These are phyloP conservation scores for Ophiothrix spiculata DNA, from an alignment of 35 echinoderm and acorn worm genomes.

Conservation along the genomic window DNA sequence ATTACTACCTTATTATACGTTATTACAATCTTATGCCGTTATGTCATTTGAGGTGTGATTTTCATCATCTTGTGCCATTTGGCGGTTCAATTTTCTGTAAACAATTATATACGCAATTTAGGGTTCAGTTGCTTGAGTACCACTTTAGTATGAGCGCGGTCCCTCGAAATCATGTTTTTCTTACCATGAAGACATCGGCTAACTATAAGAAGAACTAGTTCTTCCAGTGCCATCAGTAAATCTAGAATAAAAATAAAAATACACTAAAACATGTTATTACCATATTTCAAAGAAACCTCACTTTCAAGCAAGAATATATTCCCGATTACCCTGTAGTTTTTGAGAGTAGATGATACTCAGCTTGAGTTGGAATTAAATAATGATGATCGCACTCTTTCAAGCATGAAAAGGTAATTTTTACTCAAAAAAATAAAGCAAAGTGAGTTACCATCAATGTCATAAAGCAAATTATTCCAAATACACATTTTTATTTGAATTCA, in stretches of 20 bases:
- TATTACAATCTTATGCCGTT: neutral
- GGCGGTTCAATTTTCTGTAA: neutral
- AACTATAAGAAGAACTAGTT: conserved; percentile 53
- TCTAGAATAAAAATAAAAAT: conserved; percentile 21
- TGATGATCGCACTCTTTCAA: neutral
- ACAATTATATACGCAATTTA: neutral
- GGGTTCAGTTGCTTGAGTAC: too few relatives aligned
- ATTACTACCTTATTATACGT: neutral
- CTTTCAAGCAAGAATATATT: too few relatives aligned
- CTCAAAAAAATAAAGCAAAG: too few relatives aligned
- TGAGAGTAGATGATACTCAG: neutral
- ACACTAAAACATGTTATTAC: neutral
- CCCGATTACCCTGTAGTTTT: too few relatives aligned
- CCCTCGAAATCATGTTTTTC: too few relatives aligned
- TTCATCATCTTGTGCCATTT: neutral
- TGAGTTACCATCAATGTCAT: too few relatives aligned
- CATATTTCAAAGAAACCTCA: neutral
- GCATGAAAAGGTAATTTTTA: too few relatives aligned
- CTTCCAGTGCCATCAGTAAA: conserved; percentile 56
- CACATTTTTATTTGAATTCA: too few relatives aligned
- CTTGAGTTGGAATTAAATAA: neutral
- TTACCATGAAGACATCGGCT: conserved; percentile 73
- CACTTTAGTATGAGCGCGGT: too few relatives aligned
- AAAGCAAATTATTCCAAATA: too few relatives aligned
- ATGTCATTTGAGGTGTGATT: neutral